Base-by-base conservation (phyloP, 1,140 invertebrate species). In the Apis dorsata region DNA sequence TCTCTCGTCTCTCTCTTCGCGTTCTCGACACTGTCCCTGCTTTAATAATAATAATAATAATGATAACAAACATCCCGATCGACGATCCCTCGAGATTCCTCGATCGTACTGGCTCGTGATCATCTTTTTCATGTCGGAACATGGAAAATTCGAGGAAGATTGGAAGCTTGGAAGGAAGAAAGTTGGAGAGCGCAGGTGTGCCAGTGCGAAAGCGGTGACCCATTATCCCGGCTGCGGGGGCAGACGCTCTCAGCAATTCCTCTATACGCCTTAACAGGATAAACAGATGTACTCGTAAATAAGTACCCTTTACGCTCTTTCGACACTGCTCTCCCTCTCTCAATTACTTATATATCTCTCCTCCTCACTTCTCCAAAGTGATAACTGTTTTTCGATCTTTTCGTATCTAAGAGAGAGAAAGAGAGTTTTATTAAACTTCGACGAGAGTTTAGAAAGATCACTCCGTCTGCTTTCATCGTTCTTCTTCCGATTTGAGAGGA, bases 151-250 rank as follows among this genome's bases (percentile, higher is more conserved):
- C 74, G 28, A 85, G 28, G 57, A 24, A 24, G 24, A 24, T 24
- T 44, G 13, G 13, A 24, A 73, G 53, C 51, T 34, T 44, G 13
- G 13, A 24, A 73, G 53, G 55, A 85, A 51, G 69, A 60, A 81
- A 79, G 21, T 51, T 60, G 59, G 57, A 9, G 65, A 84, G 75
- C 74, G 73, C 87, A 88, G 86, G 87, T 88, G 86, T 79, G 87
- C 86, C 87, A 88, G 87, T 91, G 91, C 89, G 90, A 91, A 91
- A 91, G 91, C 81, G 81, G 81, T 91, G 90, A 91, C 90, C 90
- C 86, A 90, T 91, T 90, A 90, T 91, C 85, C 89, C 86, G 91
- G 84, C 88, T 88, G 86, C 85, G 83, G 81, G 86, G 82, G 89
- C 75, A 88, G 84, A 82, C 75, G 57, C 69, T 76, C 73, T 63